Conservation (phyloP, 2,113 vertebrate genomes). For the Trogon melanurus region DNA sequence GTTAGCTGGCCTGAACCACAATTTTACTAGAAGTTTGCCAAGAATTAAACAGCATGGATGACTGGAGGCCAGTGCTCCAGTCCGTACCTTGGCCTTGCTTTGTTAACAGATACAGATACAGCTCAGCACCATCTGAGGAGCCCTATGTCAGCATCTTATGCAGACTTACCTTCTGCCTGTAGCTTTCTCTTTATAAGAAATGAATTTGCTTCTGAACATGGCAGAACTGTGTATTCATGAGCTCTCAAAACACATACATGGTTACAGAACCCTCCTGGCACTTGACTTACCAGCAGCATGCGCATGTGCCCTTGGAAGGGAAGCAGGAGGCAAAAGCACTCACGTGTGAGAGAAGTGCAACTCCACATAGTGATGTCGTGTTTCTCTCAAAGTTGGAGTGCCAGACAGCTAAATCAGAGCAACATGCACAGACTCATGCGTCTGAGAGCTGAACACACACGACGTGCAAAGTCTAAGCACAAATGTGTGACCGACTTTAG, state of each 20-base stretch:
- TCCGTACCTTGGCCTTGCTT: background rate
- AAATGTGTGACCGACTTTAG: background rate
- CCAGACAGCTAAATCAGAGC: background rate
- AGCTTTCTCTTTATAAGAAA: background rate
- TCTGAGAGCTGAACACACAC: background rate
- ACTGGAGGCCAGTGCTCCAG: background rate
- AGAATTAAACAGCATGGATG: background rate
- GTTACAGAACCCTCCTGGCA: background rate
- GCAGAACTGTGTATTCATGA: background rate
- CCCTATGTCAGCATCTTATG: background rate
- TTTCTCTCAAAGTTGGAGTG: background rate
- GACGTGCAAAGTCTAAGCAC: rapidly evolving
- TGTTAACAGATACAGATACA: background rate
- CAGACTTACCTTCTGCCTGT: background rate
- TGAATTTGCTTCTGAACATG: background rate
- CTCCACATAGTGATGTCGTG: rapidly evolving
- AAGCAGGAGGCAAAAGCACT: background rate
- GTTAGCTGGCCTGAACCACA: background rate
- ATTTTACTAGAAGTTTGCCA: background rate
- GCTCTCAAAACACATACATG: background rate
- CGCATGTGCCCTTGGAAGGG: rapidly evolving
- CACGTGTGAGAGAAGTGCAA: background rate
- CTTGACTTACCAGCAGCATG: background rate
- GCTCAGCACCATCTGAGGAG: background rate
- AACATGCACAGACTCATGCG: rapidly evolving